These are phyloP conservation scores for Sycobia sp. DNA, from an alignment of 1,140 invertebrate genomes.

Conservation along the genomic window DNA sequence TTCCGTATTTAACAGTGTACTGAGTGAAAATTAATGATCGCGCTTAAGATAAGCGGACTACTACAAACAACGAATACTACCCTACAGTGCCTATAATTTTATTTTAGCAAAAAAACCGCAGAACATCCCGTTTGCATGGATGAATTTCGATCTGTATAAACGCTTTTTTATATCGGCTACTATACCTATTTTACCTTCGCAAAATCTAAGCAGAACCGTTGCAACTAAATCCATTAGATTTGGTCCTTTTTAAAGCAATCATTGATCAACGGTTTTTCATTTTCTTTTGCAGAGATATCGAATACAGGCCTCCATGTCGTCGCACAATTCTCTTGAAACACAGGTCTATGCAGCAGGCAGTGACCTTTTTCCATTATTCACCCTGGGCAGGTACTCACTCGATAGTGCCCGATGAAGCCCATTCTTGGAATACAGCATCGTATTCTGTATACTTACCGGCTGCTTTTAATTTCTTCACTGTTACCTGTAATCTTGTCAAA, in stretches of 20 bases:
- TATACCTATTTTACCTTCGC: no score
- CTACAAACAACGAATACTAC: no score
- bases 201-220: no score
- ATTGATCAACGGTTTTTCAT: constrained; percentile 37
- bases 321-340: no score
- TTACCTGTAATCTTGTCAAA: constrained; percentile 13
- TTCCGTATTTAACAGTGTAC: no score
- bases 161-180: no score
- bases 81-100: no score
- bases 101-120: no score
- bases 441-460: constrained; percentile 42
- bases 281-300: constrained; percentile 23
- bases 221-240: constrained; percentile 50
- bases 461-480: constrained; percentile 35
- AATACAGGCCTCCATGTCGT: constrained; percentile 37
- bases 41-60: no score
- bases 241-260: constrained; percentile 42
- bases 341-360: constrained; percentile 36
- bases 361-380: constrained; percentile 25
- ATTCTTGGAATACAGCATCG: constrained; percentile 45
- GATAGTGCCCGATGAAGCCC: constrained; percentile 37
- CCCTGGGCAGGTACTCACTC: constrained; percentile 21
- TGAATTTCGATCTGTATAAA: no score
- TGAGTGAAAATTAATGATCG: no score
- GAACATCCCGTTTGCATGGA: no score